A percentile compares a stretch with the other conserved stretches of the same genome.
phyloP scores from a whole-genome alignment of 2,888 invertebrate genomes.

The Drosophila affinis region DNA sequence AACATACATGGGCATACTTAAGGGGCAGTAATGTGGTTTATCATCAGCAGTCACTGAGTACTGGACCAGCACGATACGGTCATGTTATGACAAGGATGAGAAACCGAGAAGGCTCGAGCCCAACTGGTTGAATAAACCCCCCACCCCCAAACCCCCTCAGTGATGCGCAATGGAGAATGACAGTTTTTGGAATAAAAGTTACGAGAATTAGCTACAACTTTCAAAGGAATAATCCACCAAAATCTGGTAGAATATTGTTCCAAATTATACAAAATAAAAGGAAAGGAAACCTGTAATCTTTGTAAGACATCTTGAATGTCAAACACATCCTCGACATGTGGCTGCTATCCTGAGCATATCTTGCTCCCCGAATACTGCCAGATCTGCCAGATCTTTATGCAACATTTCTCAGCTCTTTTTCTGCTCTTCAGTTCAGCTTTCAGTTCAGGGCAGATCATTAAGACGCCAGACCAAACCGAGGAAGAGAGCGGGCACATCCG shows the following conservation, averaged over 20 bases:
- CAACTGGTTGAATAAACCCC: constrained; percentile 21
- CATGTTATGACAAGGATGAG: constrained; percentile 51
- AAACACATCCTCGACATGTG: neutral
- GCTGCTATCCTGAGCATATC: neutral
- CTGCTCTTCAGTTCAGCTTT: constrained; percentile 24
- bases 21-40: constrained; percentile 79
- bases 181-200: no score
- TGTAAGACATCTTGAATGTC: neutral
- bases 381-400: neutral
- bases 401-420: constrained; percentile 7
- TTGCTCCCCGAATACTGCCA: neutral
- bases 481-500: constrained; percentile 70
- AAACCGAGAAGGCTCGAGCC: constrained; percentile 24
- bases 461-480: constrained; percentile 65
- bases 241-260: no score
- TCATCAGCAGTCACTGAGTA: constrained; percentile 54
- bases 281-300: no score
- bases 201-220: no score
- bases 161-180: constrained; percentile 15
- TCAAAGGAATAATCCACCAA: no score
- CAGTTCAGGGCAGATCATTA: constrained; percentile 44
- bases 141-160: neutral
- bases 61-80: constrained; percentile 38
- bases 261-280: no score
- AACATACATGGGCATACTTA: constrained; percentile 75